Evolutionary conservation across 2,113 vertebrate genomes (phyloP).

Genomic region (Protobothrops mucrosquamatus): DNA sequence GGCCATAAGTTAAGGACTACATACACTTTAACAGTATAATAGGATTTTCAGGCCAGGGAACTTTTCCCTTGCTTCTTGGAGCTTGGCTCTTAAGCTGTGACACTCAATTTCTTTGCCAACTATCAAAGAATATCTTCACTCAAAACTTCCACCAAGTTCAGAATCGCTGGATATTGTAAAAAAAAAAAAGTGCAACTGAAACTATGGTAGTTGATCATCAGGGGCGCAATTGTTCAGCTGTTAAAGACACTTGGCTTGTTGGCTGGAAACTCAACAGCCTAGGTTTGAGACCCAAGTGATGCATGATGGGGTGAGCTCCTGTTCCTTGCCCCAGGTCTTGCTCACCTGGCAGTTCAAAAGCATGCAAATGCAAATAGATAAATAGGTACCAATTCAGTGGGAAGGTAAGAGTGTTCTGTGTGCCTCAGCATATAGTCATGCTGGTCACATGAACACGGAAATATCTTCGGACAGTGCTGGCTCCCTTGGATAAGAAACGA

Average conservation of each 20-base stretch:
- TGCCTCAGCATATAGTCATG: too few species aligned
- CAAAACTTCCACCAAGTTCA: neutral
- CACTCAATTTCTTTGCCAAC: neutral
- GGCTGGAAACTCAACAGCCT: neutral
- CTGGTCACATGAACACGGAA: too few species aligned
- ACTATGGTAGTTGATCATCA: neutral
- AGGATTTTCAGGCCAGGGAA: too few species aligned
- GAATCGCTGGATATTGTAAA: neutral
- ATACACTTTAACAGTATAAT: too few species aligned
- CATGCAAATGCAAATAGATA: neutral
- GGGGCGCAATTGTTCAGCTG: neutral
- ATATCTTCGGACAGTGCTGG: too few species aligned
- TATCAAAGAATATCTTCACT: neutral
- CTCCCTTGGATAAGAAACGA: neutral
- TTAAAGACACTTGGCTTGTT: neutral
- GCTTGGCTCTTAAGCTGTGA: too few species aligned
- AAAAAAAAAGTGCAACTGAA: neutral
- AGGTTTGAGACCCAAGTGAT: too few species aligned
- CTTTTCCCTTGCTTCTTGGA: too few species aligned
- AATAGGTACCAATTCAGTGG: too few species aligned
- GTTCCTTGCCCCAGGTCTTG: neutral
- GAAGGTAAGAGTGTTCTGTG: too few species aligned
- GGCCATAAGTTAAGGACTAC: too few species aligned
- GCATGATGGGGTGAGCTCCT: neutral
- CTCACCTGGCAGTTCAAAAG: neutral